Percentiles rank a stretch among this genome's conserved stretches.
Conservation (phyloP, 2,113 vertebrate genomes). For the Baryphthengus martii region DNA sequence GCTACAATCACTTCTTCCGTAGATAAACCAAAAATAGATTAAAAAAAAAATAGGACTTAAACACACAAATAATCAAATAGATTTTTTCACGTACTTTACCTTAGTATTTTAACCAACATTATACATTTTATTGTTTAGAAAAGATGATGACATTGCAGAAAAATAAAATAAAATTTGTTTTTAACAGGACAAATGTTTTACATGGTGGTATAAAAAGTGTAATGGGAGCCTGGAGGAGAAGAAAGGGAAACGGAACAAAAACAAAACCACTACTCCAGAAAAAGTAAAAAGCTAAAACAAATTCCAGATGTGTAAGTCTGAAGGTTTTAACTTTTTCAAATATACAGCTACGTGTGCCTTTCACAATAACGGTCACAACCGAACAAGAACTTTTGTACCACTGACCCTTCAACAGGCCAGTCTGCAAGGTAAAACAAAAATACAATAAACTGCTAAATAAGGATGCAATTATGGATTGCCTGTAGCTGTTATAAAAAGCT, state of each 20-base stretch:
- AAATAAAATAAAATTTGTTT: constrained; percentile 49
- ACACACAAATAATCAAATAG: neutral
- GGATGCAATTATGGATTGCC: neutral
- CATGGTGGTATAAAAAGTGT: constrained; percentile 28
- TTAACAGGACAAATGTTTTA: constrained; percentile 17
- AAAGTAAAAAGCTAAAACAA: constrained; percentile 37
- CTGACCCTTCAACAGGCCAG: constrained; percentile 30
- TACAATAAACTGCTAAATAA: constrained; percentile 16
- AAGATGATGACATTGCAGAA: neutral
- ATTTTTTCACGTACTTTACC: neutral
- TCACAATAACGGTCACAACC: constrained; percentile 1
- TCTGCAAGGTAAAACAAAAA: neutral
- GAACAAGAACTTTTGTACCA: neutral
- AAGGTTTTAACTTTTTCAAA: constrained; percentile 35
- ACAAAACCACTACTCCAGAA: neutral
- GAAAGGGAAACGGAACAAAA: neutral
- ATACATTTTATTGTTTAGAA: constrained; percentile 40
- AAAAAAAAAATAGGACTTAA: neutral
- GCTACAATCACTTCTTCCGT: neutral
- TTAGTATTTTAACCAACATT: constrained; percentile 48
- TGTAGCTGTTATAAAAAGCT: neutral
- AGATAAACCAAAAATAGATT: neutral
- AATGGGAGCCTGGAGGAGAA: neutral
- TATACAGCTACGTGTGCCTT: constrained; percentile 6
- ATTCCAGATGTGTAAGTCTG: constrained; percentile 27